Evolutionary conservation across 2,797 vertebrate genomes (phyloP).

Genomic region (Phoeniculus purpureus): DNA sequence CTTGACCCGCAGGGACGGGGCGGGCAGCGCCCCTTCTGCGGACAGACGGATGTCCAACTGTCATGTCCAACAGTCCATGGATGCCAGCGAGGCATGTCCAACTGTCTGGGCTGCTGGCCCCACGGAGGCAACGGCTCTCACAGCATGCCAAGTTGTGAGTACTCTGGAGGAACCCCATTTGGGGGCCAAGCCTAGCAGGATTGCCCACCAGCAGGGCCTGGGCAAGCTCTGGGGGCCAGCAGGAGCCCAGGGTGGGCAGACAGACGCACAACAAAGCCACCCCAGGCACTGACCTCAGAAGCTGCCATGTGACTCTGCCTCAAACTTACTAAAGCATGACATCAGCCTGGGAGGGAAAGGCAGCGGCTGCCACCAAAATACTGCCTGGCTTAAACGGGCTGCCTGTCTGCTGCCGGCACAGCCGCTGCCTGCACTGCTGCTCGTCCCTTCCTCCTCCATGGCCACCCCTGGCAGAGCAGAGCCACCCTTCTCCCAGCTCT

Average conservation of each 20-base stretch:
- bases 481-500: neutral
- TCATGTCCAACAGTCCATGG: no score
- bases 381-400: constrained; percentile 76
- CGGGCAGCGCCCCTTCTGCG: neutral
- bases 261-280: constrained; percentile 63
- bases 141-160: accelerated
- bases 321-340: constrained; percentile 80
- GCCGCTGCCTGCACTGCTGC: neutral
- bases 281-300: constrained; percentile 72
- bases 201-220: neutral
- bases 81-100: accelerated
- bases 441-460: accelerated
- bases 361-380: constrained; percentile 66
- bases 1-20: neutral
- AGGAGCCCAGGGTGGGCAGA: neutral
- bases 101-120: no score
- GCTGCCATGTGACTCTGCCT: constrained; percentile 74
- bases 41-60: accelerated
- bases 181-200: neutral
- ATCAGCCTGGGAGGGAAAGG: constrained; percentile 75
- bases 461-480: accelerated
- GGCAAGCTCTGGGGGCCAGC: neutral
- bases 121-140: neutral
- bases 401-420: neutral
- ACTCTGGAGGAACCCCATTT: accelerated